These are phyloP conservation scores for Xylota segnis DNA, from an alignment of 2,888 invertebrate genomes.

Conservation along the genomic window DNA sequence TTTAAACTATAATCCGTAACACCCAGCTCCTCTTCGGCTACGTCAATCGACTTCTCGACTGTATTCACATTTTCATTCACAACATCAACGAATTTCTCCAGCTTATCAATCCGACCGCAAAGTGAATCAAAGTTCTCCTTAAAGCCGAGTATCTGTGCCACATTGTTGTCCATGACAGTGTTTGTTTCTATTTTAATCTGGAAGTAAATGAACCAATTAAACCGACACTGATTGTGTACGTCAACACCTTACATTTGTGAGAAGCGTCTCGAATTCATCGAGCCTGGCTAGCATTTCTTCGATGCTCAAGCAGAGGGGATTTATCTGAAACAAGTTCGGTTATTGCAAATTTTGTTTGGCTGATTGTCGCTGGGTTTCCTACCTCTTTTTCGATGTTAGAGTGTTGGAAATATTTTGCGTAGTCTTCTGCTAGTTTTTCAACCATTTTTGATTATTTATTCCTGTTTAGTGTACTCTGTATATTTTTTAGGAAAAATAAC, in stretches of 20 bases:
- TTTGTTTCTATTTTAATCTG: conserved; percentile 83
- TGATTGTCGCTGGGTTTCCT: background rate
- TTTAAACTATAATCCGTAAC: conserved; percentile 87
- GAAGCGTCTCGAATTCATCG: conserved; percentile 88
- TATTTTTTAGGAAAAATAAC: conserved; percentile 9
- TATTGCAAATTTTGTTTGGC: background rate
- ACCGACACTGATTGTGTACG: no score
- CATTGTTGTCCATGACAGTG: conserved; percentile 83
- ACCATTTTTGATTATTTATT: conserved; percentile 33
- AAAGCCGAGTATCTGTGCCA: conserved; percentile 86
- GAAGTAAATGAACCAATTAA: background rate
- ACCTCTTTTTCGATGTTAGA: conserved; percentile 86
- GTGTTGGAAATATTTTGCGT: conserved; percentile 86
- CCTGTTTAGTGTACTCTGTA: background rate
- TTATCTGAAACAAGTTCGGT: conserved; percentile 79
- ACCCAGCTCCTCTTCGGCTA: conserved; percentile 87
- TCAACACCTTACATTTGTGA: conserved; percentile 86
- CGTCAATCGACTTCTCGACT: conserved; percentile 87
- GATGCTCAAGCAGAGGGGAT: conserved; percentile 87
- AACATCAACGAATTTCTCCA: conserved; percentile 86
- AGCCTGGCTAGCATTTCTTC: conserved; percentile 89
- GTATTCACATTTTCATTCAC: conserved; percentile 85
- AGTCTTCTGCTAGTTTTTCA: conserved; percentile 84
- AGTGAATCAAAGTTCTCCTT: conserved; percentile 85
- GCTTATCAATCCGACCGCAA: conserved; percentile 86